phyloP scores from a whole-genome alignment of 2,888 invertebrate species.

The Drosophila kanekoi region DNA sequence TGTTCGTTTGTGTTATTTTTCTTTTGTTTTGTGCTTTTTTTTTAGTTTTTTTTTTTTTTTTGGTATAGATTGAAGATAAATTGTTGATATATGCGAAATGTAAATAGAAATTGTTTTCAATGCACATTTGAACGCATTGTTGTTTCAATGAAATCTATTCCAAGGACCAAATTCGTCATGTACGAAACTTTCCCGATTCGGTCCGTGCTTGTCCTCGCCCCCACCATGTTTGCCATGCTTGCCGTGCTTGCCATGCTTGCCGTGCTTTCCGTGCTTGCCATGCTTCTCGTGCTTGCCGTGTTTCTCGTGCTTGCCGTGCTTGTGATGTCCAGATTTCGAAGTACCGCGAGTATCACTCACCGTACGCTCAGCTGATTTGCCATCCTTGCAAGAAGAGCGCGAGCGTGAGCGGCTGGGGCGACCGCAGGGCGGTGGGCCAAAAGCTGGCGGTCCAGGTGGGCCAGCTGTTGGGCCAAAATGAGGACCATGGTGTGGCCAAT shows the following conservation, averaged over 20 bases:
- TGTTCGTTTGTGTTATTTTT: not conserved
- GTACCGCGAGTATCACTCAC: conserved; percentile 5
- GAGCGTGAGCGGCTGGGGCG: conserved; percentile 23
- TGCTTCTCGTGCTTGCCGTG: not conserved
- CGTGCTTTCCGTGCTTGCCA: not conserved
- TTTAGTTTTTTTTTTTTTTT: not conserved
- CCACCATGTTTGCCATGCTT: conserved; percentile 6
- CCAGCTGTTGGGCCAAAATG: conserved; percentile 21
- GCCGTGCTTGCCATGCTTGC: conserved; percentile 7
- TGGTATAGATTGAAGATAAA: conserved; percentile 14
- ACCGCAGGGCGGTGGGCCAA: not conserved
- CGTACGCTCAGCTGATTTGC: conserved; percentile 3
- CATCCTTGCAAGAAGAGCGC: conserved; percentile 5
- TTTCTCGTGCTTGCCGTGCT: conserved; percentile 9
- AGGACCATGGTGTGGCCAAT: conserved; percentile 5
- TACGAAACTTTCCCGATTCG: not conserved
- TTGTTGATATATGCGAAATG: conserved; percentile 17
- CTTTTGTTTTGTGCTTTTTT: not conserved
- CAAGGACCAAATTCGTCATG: not conserved
- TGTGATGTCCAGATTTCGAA: conserved; percentile 5
- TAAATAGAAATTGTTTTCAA: not conserved
- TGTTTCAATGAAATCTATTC: too few relatives aligned
- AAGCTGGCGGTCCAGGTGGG: conserved; percentile 1
- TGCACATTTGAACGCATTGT: not conserved
- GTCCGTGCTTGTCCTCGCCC: not conserved